Conservation (phyloP, 2,113 vertebrate species). For the Corythornis madagascariensis region DNA sequence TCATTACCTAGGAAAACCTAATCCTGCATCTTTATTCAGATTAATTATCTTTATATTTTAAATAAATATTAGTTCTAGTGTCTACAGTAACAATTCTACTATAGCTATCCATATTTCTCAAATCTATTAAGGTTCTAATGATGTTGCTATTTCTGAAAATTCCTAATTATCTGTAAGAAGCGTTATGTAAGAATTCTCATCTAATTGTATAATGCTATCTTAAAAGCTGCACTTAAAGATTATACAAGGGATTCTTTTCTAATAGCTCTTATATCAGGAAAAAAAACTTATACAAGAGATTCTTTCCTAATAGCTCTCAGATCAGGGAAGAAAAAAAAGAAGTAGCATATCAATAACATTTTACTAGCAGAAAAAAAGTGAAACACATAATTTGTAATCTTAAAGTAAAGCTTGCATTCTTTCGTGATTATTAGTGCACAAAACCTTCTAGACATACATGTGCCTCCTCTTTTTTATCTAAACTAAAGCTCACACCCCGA, state of each 20-base stretch:
- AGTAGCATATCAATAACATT: not conserved
- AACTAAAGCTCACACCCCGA: not conserved
- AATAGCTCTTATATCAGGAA: not conserved
- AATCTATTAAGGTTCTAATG: not conserved
- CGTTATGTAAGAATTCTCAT: not conserved
- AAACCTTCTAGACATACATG: not conserved
- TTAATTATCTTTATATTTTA: not conserved
- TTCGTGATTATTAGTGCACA: not conserved
- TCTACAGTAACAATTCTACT: not conserved
- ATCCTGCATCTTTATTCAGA: not conserved
- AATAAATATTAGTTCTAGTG: not conserved
- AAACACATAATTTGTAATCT: not conserved
- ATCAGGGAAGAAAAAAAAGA: not conserved
- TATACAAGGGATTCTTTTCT: not conserved
- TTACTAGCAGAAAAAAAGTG: not conserved
- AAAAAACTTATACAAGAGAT: not conserved
- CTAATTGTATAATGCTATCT: not conserved
- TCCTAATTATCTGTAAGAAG: not conserved
- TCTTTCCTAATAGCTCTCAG: not conserved
- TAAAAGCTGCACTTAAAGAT: not conserved
- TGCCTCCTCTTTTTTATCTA: not conserved
- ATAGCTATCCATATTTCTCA: not conserved
- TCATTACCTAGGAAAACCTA: not conserved
- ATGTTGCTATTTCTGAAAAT: not conserved
- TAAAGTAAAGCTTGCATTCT: not conserved